phyloP scores from a whole-genome alignment of 2,797 vertebrate genomes.

The Brachymystax lenok region DNA sequence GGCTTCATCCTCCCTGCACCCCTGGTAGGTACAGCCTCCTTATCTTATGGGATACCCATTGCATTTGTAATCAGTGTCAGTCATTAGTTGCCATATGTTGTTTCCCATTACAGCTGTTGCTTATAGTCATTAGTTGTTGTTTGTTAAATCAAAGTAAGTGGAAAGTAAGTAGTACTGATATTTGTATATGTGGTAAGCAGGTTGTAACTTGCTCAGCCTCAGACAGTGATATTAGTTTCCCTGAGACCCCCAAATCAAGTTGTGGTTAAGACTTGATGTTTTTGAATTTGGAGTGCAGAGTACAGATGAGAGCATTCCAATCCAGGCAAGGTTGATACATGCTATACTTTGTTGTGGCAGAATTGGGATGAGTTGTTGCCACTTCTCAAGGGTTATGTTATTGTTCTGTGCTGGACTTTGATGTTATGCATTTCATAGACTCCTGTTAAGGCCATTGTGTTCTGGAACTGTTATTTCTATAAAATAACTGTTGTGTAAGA shows the following conservation, averaged over 20 bases:
- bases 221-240: neutral
- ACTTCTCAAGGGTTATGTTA: too few species aligned
- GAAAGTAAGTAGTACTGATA: neutral
- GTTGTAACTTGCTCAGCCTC: neutral
- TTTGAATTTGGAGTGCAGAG: neutral
- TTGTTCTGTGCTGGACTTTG: too few species aligned
- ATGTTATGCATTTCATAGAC: too few species aligned
- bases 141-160: neutral
- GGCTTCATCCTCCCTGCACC: conserved; percentile 88
- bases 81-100: neutral
- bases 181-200: neutral
- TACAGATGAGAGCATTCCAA: neutral
- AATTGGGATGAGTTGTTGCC: too few species aligned
- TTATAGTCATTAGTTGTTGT: neutral
- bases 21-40: conserved; percentile 81
- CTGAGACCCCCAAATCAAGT: neutral
- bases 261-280: neutral
- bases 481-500: too few species aligned
- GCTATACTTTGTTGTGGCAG: neutral
- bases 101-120: neutral
- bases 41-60: neutral
- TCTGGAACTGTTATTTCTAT: too few species aligned
- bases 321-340: conserved; percentile 1
- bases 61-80: neutral
- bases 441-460: too few species aligned